A percentile compares a stretch with the other conserved stretches of the same genome.
Evolutionary conservation across 2,113 vertebrate species (phyloP).

Genomic region (Capreolus pygargus): DNA sequence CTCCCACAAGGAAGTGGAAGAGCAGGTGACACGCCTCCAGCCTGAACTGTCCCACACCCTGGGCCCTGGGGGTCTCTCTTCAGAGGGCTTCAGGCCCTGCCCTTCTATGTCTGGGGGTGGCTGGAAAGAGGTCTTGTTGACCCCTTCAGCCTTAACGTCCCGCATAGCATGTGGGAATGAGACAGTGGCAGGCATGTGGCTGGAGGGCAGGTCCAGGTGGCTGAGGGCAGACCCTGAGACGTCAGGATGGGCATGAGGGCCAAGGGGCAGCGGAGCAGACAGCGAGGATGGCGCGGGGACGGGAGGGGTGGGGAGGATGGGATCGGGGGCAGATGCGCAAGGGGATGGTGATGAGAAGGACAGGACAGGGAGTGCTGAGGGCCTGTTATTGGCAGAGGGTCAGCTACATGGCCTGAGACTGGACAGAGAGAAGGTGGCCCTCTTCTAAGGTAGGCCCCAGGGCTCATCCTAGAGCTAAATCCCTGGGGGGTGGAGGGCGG

Average conservation of each 20-base stretch:
- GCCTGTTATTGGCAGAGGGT: background rate
- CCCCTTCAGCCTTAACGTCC: background rate
- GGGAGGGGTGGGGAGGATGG: accelerated
- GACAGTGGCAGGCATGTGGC: background rate
- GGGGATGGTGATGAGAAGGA: background rate
- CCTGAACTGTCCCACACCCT: accelerated
- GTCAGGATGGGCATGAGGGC: background rate
- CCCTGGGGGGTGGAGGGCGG: background rate
- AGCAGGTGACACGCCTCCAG: accelerated
- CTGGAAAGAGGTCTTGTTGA: background rate
- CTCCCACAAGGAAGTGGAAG: background rate
- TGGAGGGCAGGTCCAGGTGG: background rate
- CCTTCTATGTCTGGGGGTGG: too few relatives aligned
- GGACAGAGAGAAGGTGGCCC: background rate
- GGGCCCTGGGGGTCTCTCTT: background rate
- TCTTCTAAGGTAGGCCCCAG: accelerated
- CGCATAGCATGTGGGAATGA: background rate
- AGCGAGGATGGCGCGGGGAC: accelerated
- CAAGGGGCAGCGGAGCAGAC: background rate
- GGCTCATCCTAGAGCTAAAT: background rate
- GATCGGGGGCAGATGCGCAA: background rate
- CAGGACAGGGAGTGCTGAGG: background rate
- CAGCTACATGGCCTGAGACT: background rate
- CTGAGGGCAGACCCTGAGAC: background rate
- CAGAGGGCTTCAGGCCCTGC: too few relatives aligned